These are phyloP conservation scores for Heteropelma amictum DNA, from an alignment of 2,888 invertebrate genomes.

Conservation along the genomic window DNA sequence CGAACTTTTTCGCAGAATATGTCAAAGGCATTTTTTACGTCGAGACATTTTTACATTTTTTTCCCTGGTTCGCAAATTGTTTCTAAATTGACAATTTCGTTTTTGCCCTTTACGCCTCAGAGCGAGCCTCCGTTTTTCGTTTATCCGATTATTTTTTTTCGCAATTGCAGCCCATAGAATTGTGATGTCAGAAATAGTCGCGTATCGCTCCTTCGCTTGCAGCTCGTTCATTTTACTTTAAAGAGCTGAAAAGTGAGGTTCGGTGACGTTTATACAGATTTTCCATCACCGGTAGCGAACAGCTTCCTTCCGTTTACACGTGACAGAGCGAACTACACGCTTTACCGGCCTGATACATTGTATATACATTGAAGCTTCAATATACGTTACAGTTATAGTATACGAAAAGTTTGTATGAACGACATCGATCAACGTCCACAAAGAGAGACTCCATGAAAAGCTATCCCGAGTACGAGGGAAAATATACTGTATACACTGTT, in stretches of 20 bases:
- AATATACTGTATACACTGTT: background rate
- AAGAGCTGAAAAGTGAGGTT: constrained; percentile 32
- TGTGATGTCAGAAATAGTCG: no score
- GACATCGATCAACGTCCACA: constrained; percentile 52
- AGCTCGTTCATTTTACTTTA: constrained; percentile 21
- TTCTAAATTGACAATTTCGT: no score
- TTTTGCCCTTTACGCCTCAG: no score
- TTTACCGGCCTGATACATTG: constrained; percentile 22
- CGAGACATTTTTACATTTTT: no score
- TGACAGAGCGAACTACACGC: constrained; percentile 17
- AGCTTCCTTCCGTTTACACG: constrained; percentile 37
- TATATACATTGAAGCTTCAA: constrained; percentile 3
- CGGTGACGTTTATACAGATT: constrained; percentile 45
- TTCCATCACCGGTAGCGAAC: constrained; percentile 38
- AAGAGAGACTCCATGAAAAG: constrained; percentile 41
- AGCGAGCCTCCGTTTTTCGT: no score
- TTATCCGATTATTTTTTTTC: no score
- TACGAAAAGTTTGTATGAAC: constrained; percentile 24
- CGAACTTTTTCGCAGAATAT: no score
- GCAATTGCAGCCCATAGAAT: no score
- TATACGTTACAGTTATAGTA: constrained; percentile 5
- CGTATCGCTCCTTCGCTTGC: background rate
- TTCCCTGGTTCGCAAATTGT: no score
- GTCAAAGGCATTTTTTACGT: no score
- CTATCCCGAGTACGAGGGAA: constrained; percentile 20